Base-by-base conservation (phyloP, 2,888 invertebrate species). In the Lepidochrysops patricia region DNA sequence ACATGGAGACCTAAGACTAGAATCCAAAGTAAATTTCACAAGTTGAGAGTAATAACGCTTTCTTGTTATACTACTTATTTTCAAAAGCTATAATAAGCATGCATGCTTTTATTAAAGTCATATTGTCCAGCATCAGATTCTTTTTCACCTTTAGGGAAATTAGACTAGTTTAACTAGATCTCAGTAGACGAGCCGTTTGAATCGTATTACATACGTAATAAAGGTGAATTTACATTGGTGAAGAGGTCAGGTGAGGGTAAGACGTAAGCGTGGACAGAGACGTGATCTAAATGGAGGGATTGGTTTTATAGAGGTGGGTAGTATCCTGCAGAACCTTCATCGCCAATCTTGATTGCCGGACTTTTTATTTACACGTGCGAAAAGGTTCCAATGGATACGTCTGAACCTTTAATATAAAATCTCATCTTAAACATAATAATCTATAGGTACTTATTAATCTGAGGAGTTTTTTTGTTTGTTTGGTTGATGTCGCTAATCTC, bases 271-370 rank as follows among this genome's bases (percentile, higher is more conserved):
- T 62, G 58, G 68, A 76, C 74, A 72, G 70, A 70, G 69, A 82
- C 82, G 84, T 83, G 83, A 84, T 84, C 84, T 84, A 81, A 84
- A 84, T 82, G 73, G 83, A 72, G 72, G 75, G 50, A 50, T 50
- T 70, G 66, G 73, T 80, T 84, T 83, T 83, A 83, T 78, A 76
- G 69, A 69, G 71, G 72, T 73, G 72, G 74, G 75, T 76, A 7
- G 43, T 43, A 50, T 50, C 50, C 26, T 26, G 50, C 50, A 25
- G 26, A 26, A 23, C 43, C 43, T 43, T 43, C 43, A 43, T 43
- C 3, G 23, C 43, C 43, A 43, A 23, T 43, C 43, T 43, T 23
- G 43, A 43, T 43, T 23, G 43, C 12, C 43, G 7, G 19, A 43
- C 43, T 43, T 43, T 43, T 43, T 43, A 43, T 43, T 43, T 9